Evolutionary conservation across 2,888 invertebrate species (phyloP).

Genomic region (Ennomos quercinarius): DNA sequence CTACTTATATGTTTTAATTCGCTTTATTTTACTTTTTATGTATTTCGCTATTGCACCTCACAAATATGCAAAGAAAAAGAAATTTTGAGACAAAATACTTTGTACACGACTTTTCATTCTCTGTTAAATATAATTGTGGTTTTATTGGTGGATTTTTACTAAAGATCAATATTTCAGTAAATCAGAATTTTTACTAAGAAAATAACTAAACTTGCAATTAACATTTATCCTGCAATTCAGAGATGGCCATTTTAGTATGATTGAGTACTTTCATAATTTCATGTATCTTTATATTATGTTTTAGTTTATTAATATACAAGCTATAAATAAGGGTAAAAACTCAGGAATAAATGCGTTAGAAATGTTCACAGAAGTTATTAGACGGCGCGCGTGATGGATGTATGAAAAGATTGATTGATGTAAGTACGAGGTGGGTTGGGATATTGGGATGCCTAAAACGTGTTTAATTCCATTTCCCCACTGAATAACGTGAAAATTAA

Average conservation of each 20-base stretch:
- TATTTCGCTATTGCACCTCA: background rate
- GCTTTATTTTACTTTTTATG: slow-evolving; percentile 12
- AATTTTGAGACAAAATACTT: too few relatives aligned
- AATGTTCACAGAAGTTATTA: slow-evolving; percentile 36
- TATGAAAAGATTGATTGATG: slow-evolving; percentile 43
- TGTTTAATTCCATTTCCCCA: slow-evolving; percentile 26
- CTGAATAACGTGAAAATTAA: slow-evolving; percentile 19
- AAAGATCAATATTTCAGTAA: too few relatives aligned
- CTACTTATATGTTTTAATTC: background rate
- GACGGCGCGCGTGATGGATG: slow-evolving; percentile 40
- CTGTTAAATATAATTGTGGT: too few relatives aligned
- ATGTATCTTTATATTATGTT: too few relatives aligned
- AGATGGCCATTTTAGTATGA: too few relatives aligned
- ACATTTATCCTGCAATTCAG: too few relatives aligned
- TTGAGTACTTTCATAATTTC: too few relatives aligned
- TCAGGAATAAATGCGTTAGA: slow-evolving; percentile 21
- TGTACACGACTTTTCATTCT: too few relatives aligned
- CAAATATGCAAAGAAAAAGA: too few relatives aligned
- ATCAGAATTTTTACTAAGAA: too few relatives aligned
- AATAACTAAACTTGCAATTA: too few relatives aligned
- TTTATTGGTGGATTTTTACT: too few relatives aligned
- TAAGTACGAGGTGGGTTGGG: slow-evolving; percentile 31
- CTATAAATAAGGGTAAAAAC: slow-evolving; percentile 10
- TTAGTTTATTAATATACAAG: slow-evolving; percentile 1
- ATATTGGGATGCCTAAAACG: slow-evolving; percentile 25